Conservation (phyloP, 1,140 invertebrate species). For the Oncopeltus fasciatus region DNA sequence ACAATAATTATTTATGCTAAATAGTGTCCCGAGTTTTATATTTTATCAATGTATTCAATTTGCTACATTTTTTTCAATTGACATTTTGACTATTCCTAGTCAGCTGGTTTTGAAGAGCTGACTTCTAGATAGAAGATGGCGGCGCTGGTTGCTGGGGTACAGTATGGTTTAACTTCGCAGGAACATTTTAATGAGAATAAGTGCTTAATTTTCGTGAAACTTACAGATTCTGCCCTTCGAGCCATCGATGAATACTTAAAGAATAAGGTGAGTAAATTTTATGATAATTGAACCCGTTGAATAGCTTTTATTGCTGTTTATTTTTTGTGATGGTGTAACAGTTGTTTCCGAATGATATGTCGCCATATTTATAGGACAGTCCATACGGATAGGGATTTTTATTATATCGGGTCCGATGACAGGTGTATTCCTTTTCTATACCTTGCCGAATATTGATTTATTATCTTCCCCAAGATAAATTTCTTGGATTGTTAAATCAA, state of each 20-base stretch:
- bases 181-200: slow-evolving; percentile 71
- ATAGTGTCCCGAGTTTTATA: background rate
- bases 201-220: slow-evolving; percentile 82
- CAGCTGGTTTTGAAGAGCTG: slow-evolving; percentile 29
- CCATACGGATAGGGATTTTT: slow-evolving; percentile 8
- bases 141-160: slow-evolving; percentile 81
- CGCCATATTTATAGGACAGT: slow-evolving; percentile 23
- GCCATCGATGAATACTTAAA: slow-evolving; percentile 78
- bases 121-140: slow-evolving; percentile 58
- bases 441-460: too few species aligned
- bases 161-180: slow-evolving; percentile 87
- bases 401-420: background rate
- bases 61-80: slow-evolving; percentile 6
- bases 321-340: slow-evolving; percentile 21
- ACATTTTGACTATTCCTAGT: slow-evolving; percentile 14
- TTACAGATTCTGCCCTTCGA: slow-evolving; percentile 81
- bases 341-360: slow-evolving; percentile 22
- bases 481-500: too few species aligned
- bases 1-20: too few species aligned
- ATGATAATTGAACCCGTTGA: background rate
- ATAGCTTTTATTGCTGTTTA: slow-evolving; percentile 7
- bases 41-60: too few species aligned
- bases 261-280: slow-evolving; percentile 55
- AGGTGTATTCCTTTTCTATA: background rate
- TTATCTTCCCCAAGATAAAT: too few species aligned